Conservation (phyloP, 1,140 invertebrate species). For the Pygmarrhopalites habei region DNA sequence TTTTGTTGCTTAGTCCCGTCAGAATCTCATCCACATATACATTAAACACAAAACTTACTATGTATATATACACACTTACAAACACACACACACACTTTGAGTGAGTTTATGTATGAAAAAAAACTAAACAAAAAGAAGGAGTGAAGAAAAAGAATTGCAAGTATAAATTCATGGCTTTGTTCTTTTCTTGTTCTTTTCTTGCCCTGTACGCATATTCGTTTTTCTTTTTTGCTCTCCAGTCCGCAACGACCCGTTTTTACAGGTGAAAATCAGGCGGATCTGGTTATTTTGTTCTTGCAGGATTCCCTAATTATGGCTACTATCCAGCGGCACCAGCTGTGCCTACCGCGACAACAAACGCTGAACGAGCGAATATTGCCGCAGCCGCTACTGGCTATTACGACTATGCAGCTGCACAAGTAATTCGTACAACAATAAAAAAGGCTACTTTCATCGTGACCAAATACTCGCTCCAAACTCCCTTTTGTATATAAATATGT, state of each 20-base stretch:
- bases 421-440: slow-evolving; percentile 18
- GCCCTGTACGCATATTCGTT: too few species aligned
- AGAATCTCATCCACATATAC: too few species aligned
- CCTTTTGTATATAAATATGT: not conserved
- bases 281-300: slow-evolving; percentile 38
- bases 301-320: slow-evolving; percentile 45
- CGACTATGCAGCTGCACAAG: slow-evolving; percentile 40
- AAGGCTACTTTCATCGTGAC: not conserved
- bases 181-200: too few species aligned
- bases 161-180: too few species aligned
- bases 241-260: not conserved
- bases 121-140: too few species aligned
- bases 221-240: too few species aligned
- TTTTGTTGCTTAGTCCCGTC: not conserved
- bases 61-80: too few species aligned
- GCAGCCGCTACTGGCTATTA: slow-evolving; percentile 38
- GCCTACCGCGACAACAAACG: slow-evolving; percentile 35
- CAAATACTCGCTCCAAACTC: not conserved
- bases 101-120: too few species aligned
- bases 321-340: slow-evolving; percentile 42
- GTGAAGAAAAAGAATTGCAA: too few species aligned
- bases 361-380: slow-evolving; percentile 33
- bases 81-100: too few species aligned
- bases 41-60: too few species aligned
- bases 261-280: slow-evolving; percentile 1